Evolutionary conservation across 2,888 invertebrate species (phyloP).

Genomic region (Synanthedon vespiformis): DNA sequence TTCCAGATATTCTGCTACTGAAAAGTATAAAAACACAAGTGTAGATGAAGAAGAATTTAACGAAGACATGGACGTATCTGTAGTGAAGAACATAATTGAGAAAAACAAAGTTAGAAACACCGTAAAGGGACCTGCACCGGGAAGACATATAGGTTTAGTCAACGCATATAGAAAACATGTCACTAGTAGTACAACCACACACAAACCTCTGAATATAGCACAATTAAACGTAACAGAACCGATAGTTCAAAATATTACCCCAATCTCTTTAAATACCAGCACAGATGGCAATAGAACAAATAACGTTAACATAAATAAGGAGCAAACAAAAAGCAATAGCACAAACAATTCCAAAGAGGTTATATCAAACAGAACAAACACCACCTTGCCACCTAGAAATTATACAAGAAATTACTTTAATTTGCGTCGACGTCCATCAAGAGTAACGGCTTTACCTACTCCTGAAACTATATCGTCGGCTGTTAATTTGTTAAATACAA

Average conservation of each 20-base stretch:
- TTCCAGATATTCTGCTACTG: conserved; percentile 58
- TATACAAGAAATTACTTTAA: conserved; percentile 50
- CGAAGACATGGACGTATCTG: conserved; percentile 73
- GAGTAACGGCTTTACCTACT: conserved; percentile 34
- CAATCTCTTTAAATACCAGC: conserved; percentile 23
- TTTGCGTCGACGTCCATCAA: conserved; percentile 42
- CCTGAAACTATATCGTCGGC: conserved; percentile 30
- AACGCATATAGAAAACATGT: conserved; percentile 59
- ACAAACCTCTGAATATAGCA: conserved; percentile 33
- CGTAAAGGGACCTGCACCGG: conserved; percentile 63
- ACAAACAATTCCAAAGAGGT: conserved; percentile 6
- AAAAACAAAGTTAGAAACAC: conserved; percentile 66
- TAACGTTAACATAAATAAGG: conserved; percentile 15
- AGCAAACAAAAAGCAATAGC: conserved; percentile 16
- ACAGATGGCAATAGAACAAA: conserved; percentile 25
- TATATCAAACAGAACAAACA: conserved; percentile 20
- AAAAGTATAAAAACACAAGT: conserved; percentile 59
- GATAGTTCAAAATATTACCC: conserved; percentile 29
- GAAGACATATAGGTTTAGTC: conserved; percentile 52
- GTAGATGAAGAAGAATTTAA: conserved; percentile 68
- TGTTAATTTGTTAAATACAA: conserved; percentile 26
- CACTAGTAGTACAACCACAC: conserved; percentile 35
- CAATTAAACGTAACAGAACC: conserved; percentile 44
- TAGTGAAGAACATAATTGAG: conserved; percentile 65
- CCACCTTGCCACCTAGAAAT: conserved; percentile 32